Conservation (phyloP, 2,888 invertebrate species). For the Arrhopalites spinosus region DNA sequence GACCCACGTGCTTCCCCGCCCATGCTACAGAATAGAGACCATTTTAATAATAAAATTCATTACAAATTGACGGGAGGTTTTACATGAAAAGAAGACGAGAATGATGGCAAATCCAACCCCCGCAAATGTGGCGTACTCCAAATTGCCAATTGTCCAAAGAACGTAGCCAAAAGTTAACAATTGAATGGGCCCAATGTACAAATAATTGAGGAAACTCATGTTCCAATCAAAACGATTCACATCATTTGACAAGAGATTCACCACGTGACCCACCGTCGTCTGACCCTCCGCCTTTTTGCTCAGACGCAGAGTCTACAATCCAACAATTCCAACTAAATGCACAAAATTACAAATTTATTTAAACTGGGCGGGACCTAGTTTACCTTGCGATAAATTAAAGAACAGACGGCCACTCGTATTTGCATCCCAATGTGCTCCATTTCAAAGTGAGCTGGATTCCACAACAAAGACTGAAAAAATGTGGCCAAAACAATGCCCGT, state of each 20-base stretch:
- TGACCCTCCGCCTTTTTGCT: slow-evolving; percentile 82
- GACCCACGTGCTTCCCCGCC: not conserved
- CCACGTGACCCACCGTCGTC: slow-evolving; percentile 89
- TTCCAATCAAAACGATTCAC: slow-evolving; percentile 90
- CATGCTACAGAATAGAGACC: not conserved
- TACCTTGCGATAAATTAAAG: slow-evolving; percentile 83
- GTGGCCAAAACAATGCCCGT: slow-evolving; percentile 58
- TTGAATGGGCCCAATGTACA: slow-evolving; percentile 88
- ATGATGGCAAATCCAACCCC: slow-evolving; percentile 79
- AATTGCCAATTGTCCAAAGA: slow-evolving; percentile 77
- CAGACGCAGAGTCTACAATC: slow-evolving; percentile 70
- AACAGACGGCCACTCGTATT: slow-evolving; percentile 78
- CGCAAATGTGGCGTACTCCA: slow-evolving; percentile 72
- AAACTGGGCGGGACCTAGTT: not conserved
- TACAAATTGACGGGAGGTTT: too few species aligned
- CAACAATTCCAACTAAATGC: slow-evolving; percentile 38
- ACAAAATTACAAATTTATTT: not conserved
- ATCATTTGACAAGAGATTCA: slow-evolving; percentile 93
- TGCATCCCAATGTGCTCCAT: slow-evolving; percentile 82
- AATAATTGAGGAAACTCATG: slow-evolving; percentile 83
- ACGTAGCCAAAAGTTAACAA: slow-evolving; percentile 78
- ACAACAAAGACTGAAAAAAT: slow-evolving; percentile 74
- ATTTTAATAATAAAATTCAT: too few species aligned
- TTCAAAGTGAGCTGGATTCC: slow-evolving; percentile 88
- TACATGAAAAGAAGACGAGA: slow-evolving; percentile 60